Evolutionary conservation across 2,113 vertebrate species (phyloP).

Genomic region (Mirza zaza): DNA sequence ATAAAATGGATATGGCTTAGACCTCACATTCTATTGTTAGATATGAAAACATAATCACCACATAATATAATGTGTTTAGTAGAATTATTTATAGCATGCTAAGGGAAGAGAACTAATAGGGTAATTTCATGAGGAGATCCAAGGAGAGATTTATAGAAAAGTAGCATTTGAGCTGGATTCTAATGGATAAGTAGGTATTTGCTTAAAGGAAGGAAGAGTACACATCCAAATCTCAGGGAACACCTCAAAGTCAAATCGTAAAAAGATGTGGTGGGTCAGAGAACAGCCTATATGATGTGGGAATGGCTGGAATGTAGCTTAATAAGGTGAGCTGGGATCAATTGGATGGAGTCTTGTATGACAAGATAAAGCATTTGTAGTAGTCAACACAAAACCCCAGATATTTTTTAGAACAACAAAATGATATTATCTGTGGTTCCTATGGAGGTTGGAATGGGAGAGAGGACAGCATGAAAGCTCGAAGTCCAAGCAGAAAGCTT

Average conservation of each 20-base stretch:
- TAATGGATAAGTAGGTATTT: background rate
- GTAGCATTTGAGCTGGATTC: background rate
- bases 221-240: background rate
- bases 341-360: background rate
- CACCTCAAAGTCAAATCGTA: background rate
- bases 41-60: background rate
- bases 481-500: background rate
- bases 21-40: background rate
- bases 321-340: background rate
- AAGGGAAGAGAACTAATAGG: background rate
- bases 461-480: accelerated
- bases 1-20: background rate
- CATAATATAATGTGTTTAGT: background rate
- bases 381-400: background rate
- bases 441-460: background rate
- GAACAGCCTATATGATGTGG: background rate
- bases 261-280: background rate
- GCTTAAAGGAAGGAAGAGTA: background rate
- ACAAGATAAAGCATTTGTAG: background rate
- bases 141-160: background rate
- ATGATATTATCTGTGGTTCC: background rate
- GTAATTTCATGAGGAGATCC: background rate
- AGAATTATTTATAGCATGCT: background rate
- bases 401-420: background rate
- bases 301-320: background rate